Base-by-base conservation (phyloP, 2,888 invertebrate genomes). In the Microctonus aethiopoides region DNA sequence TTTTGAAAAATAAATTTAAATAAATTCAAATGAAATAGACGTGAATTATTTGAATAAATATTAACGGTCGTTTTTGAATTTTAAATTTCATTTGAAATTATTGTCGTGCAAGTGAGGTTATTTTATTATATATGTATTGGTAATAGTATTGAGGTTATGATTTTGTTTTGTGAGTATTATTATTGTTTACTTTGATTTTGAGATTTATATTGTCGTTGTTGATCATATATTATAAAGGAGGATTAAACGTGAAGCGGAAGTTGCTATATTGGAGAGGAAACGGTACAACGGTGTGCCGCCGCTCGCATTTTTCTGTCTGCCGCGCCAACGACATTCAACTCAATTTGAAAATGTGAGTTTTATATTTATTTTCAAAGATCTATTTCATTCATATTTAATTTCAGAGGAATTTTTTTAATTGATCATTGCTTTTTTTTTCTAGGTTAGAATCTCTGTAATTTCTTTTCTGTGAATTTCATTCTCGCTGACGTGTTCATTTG, bases 241-340 rank as follows among this genome's bases (percentile, higher is more conserved):
- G 68, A 72, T 68, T 67, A 56, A 75, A 73, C 74, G 72, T 71
- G 71, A 76, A 74, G 70, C 78, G 72, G 78, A 80, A 83, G 79
- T 83, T 84, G 83, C 80, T 85, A 85, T 84, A 86, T 85, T 85
- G 85, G 84, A 86, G 85, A 86, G 81, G 82, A 86, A 84, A 81
- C 82, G 86, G 79, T 85, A 85, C 80, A 84, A 83, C 84, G 84
- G 85, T 83, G 51, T 89, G 89, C 89, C 89, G 89, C 89, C 89
- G 89, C 89, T 89, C 89, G 89, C 89, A 89, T 79, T 89, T 89
- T 85, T 89, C 89, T 87, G 89, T 66, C 54, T 89, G 88, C 89
- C 89, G 87, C 88, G 89, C 84, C 89, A 89, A 86, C 89, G 89
- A 87, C 89, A 89, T 84, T 89, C 89, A 85, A 88, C 89, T 84